A percentile compares a stretch with the other conserved stretches of the same genome.
Conservation (phyloP, 2,888 invertebrate genomes). For the Athalia circularis region DNA sequence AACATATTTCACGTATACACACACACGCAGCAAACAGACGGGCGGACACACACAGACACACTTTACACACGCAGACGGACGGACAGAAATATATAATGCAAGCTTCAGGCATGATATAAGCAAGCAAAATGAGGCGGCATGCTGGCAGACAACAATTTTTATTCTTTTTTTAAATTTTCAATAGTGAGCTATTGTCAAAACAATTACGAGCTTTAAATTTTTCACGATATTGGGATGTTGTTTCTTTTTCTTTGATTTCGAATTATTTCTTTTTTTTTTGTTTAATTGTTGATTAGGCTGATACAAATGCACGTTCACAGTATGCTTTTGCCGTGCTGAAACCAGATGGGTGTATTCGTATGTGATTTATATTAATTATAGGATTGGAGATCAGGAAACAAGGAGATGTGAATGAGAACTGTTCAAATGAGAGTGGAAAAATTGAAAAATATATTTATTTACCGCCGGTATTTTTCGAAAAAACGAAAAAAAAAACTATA, state of each 20-base stretch:
- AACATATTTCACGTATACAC: conserved; percentile 17
- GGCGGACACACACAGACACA: conserved; percentile 25
- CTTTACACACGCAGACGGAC: conserved; percentile 20
- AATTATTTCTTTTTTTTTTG: not conserved
- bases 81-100: too few relatives aligned
- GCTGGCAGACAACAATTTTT: conserved; percentile 16
- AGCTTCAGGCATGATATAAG: too few relatives aligned
- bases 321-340: conserved; percentile 32
- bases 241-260: too few relatives aligned
- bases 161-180: not conserved
- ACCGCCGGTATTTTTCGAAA: too few relatives aligned
- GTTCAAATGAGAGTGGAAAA: too few relatives aligned
- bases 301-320: conserved; percentile 27
- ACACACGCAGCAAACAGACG: conserved; percentile 15
- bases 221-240: too few relatives aligned
- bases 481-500: too few relatives aligned
- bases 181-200: too few relatives aligned
- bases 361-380: not conserved
- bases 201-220: too few relatives aligned
- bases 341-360: not conserved
- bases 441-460: too few relatives aligned
- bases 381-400: not conserved
- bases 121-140: conserved; percentile 32
- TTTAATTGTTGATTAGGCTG: conserved; percentile 24
- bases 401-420: not conserved